Conservation (phyloP, 1,140 invertebrate genomes). For the Phenacoccus solenopsis region DNA sequence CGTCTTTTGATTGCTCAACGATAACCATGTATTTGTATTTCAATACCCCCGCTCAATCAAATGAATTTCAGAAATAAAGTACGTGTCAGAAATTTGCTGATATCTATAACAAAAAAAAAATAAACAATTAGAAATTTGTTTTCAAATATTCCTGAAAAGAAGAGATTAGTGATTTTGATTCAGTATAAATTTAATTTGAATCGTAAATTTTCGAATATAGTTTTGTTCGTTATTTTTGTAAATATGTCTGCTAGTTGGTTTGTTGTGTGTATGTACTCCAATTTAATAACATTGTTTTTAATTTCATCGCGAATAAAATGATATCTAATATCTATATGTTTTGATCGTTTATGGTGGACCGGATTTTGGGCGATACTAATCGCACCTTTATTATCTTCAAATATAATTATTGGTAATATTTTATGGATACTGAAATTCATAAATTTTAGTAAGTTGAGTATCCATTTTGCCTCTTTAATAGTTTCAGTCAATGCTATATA, state of each 20-base stretch:
- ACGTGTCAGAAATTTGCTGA: background rate
- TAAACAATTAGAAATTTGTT: no score
- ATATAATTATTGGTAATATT: constrained; percentile 9
- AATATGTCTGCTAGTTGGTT: constrained; percentile 24
- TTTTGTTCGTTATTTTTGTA: constrained; percentile 18
- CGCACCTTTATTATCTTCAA: constrained; percentile 20
- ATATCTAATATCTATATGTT: constrained; percentile 23
- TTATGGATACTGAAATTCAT: background rate
- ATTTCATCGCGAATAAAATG: constrained; percentile 22
- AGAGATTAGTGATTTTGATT: no score
- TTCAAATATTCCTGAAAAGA: no score
- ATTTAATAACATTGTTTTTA: constrained; percentile 9
- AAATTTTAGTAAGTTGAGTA: background rate
- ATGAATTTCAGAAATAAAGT: no score
- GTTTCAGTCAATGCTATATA: constrained; percentile 35
- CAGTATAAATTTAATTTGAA: background rate
- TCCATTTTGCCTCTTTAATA: constrained; percentile 30
- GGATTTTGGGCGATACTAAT: background rate
- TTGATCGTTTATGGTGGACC: background rate
- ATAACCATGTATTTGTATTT: no score
- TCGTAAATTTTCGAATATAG: background rate
- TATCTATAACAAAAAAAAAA: background rate
- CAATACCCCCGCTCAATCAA: background rate
- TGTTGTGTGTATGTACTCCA: constrained; percentile 18
- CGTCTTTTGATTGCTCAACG: no score